These are phyloP conservation scores for Papilio demoleus DNA, from an alignment of 2,888 invertebrate species.

Conservation along the genomic window DNA sequence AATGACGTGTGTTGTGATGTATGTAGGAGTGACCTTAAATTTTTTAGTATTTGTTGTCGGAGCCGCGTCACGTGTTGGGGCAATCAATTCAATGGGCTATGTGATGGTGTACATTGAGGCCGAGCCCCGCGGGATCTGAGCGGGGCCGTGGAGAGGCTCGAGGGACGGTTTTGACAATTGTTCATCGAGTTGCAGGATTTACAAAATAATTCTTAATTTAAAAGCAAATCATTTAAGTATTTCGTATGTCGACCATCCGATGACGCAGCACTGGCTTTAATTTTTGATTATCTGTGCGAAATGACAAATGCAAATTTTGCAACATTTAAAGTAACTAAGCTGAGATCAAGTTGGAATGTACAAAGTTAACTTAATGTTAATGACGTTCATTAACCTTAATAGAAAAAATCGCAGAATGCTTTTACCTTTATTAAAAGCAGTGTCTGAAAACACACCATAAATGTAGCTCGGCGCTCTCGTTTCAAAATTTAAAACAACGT, in stretches of 20 bases:
- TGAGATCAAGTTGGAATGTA: background rate
- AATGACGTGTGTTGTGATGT: background rate
- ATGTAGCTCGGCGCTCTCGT: background rate
- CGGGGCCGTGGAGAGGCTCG: background rate
- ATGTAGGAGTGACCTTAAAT: background rate
- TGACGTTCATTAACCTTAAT: background rate
- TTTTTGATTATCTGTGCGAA: background rate
- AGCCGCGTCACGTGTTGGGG: constrained; percentile 36
- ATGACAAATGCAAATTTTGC: background rate
- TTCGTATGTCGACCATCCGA: background rate
- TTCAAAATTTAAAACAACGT: constrained; percentile 34
- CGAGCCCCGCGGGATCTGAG: background rate
- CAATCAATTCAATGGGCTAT: constrained; percentile 34
- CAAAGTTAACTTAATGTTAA: constrained; percentile 1
- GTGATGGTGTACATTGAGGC: constrained; percentile 17
- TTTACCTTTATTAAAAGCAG: constrained; percentile 9
- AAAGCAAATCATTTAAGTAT: background rate
- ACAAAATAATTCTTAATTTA: background rate
- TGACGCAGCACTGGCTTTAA: background rate
- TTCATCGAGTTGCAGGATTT: background rate
- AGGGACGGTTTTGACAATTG: background rate
- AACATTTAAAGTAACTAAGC: background rate
- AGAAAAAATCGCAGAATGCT: constrained; percentile 17
- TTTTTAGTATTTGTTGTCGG: background rate
- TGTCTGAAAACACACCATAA: background rate